Evolutionary conservation across 2,113 vertebrate species (phyloP).

Genomic region (Helogale parvula): DNA sequence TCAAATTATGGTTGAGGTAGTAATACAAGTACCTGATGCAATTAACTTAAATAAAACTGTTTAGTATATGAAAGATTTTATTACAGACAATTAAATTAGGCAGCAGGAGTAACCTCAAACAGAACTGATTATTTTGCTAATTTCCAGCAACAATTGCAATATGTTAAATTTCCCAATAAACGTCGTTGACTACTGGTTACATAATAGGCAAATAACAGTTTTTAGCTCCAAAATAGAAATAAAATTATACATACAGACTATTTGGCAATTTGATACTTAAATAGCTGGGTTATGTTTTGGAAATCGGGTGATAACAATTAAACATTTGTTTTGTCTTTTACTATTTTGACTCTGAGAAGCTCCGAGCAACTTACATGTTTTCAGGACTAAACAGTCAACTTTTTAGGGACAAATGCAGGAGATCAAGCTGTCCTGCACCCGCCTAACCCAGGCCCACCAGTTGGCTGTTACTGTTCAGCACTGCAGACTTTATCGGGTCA

Average conservation of each 20-base stretch:
- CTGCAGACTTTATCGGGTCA: neutral
- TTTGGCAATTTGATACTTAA: neutral
- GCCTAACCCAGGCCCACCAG: neutral
- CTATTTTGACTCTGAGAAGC: neutral
- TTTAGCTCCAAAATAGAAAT: constrained; percentile 37
- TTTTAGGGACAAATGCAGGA: neutral
- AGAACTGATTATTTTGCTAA: neutral
- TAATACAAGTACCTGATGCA: neutral
- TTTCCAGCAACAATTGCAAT: neutral
- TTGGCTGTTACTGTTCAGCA: neutral
- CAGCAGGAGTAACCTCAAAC: neutral
- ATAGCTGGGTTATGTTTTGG: neutral
- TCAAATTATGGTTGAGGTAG: neutral
- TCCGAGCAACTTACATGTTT: neutral
- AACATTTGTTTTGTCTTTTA: neutral
- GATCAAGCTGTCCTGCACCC: neutral
- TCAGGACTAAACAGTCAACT: neutral
- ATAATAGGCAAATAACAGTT: neutral
- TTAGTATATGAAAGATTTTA: neutral
- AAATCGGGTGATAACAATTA: neutral
- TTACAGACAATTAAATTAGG: constrained; percentile 29
- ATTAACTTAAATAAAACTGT: constrained; percentile 39
- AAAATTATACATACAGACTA: neutral
- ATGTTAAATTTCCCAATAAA: neutral
- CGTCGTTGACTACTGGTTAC: neutral